Conservation (phyloP, 1,140 invertebrate species). For the Ips typographus region DNA sequence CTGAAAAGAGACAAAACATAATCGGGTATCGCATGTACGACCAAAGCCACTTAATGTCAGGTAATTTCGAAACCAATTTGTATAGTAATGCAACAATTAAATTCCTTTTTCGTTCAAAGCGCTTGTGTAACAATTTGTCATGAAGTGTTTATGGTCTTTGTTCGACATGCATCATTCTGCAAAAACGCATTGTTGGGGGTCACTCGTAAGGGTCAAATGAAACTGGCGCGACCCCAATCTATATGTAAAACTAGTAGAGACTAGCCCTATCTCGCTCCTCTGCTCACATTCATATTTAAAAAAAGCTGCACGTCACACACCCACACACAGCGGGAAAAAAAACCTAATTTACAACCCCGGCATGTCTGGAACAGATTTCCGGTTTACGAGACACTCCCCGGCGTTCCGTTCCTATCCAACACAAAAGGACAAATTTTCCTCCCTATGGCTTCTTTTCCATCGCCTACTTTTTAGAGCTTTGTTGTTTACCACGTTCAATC, state of each 20-base stretch:
- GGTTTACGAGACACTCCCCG: slow-evolving; percentile 26
- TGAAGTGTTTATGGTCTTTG: no score
- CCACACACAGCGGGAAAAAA: background rate
- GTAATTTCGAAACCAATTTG: no score
- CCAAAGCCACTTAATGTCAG: no score
- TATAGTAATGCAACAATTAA: no score
- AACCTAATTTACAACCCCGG: slow-evolving; percentile 32
- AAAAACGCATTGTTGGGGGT: no score
- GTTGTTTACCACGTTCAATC: slow-evolving; percentile 1
- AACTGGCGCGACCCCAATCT: background rate
- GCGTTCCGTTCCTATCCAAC: slow-evolving; percentile 5
- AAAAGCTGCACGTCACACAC: slow-evolving; percentile 32
- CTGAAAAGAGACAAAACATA: no score
- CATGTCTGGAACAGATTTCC: slow-evolving; percentile 34
- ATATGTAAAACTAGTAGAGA: background rate
- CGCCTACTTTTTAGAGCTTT: slow-evolving; percentile 9
- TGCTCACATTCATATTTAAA: slow-evolving; percentile 23
- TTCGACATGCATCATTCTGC: no score
- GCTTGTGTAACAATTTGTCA: no score
- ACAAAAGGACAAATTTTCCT: slow-evolving; percentile 25
- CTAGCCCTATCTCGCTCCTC: background rate
- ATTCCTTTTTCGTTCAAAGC: no score
- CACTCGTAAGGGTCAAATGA: no score
- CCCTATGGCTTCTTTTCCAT: slow-evolving; percentile 15
- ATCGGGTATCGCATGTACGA: no score